Evolutionary conservation across 2,797 vertebrate genomes (phyloP), one percentile per base, ranked within the genome.

Genomic region (Pipistrellus pygmaeus): DNA sequence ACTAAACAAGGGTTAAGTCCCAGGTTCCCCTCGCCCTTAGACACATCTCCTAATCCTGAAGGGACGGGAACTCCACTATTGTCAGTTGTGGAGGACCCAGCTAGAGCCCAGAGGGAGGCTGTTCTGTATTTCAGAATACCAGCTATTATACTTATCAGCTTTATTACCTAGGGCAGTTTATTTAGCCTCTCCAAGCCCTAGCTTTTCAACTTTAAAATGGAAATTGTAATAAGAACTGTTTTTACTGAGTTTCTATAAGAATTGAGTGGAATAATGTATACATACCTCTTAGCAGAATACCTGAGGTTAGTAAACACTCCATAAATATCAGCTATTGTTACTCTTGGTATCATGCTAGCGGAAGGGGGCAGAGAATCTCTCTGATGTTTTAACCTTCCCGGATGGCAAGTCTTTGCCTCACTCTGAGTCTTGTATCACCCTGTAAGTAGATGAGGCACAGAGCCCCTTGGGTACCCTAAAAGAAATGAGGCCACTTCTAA

Each of bases 401-500:
- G 35, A 57, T 73, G 75, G 72, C 66, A 92, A 80, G 35, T 21
- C 69, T 95, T 72, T 38, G 3, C 10, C 48, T 83, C 57, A 35
- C 88, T 80, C 86, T 64, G 64, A 93, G 30, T 81, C 62, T 25
- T 68, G 62, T 57, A 51, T 95, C 88, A 62, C 83, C 60, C 48
- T 90, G 35, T 83, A 96, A 92, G 85, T 86, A 84, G 93, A 82
- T 96, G n/a, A 95, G 85, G n/a, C 60, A n/a, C 82, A 60, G 46
- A 83, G 35, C 23, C 93, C 85, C 90, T 48, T 66, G 78, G 75
- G 90, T 72, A 72, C 78, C 78, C 69, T 93, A 90, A 93, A 88
- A 85, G 94, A 96, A 96, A 96, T 6, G n/a, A 96, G 93, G 96
- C 69, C 78, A 96, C 78, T 94, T 84, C 92, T 93, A 86, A 96